Conservation (phyloP, 2,797 vertebrate species). For the Amblyopsis hoosieri region DNA sequence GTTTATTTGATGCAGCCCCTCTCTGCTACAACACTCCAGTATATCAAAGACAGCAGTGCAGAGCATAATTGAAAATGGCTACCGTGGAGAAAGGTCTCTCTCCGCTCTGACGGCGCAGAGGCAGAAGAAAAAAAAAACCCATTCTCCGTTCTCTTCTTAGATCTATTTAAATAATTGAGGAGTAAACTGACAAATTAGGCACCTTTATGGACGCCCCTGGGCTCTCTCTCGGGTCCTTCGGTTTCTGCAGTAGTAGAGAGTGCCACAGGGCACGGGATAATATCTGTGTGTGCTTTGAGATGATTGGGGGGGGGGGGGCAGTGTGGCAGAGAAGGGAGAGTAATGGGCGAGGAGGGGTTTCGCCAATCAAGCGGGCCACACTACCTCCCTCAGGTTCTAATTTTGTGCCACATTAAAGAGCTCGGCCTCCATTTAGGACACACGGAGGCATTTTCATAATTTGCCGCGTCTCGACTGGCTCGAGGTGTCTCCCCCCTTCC, state of each 20-base stretch:
- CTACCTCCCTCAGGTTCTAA: conserved; percentile 84
- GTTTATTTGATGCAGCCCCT: conserved; percentile 77
- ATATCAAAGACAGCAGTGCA: conserved; percentile 75
- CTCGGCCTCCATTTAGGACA: conserved; percentile 83
- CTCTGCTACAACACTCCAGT: conserved; percentile 66
- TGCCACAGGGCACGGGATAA: conserved; percentile 77
- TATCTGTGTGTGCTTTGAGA: conserved; percentile 76
- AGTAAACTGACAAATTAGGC: conserved; percentile 85
- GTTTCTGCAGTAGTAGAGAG: conserved; percentile 71
- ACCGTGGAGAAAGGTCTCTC: conserved; percentile 76
- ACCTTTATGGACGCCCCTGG: conserved; percentile 80
- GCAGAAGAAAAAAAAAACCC: conserved; percentile 44
- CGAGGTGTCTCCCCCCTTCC: conserved; percentile 74
- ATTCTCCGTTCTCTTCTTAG: conserved; percentile 75
- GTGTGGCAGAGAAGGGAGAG: conserved; percentile 36
- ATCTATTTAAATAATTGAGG: conserved; percentile 85
- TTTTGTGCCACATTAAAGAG: conserved; percentile 88
- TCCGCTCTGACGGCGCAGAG: conserved; percentile 68
- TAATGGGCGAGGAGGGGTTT: conserved; percentile 79
- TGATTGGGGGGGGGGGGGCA: conserved; percentile 28
- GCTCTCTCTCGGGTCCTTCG: conserved; percentile 74
- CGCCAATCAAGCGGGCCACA: conserved; percentile 81
- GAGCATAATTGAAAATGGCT: conserved; percentile 77
- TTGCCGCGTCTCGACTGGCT: conserved; percentile 78
- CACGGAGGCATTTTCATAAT: conserved; percentile 86